Evolutionary conservation across 2,113 vertebrate species (phyloP).

Genomic region (Cheirogaleus medius): DNA sequence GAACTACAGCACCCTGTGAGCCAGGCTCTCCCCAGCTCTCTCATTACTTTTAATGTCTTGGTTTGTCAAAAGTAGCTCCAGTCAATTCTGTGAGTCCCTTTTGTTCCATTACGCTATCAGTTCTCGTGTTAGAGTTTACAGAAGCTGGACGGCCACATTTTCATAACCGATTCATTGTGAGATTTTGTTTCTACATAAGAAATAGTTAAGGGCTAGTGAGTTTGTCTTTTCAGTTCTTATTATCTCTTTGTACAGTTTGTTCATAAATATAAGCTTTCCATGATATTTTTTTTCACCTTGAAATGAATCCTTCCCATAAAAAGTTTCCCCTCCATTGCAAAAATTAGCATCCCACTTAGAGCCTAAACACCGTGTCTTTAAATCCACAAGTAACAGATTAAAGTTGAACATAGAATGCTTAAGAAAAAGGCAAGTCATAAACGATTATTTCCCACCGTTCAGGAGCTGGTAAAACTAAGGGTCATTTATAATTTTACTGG

Average conservation of each 20-base stretch:
- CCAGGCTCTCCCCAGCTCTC: not conserved
- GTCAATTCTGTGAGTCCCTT: not conserved
- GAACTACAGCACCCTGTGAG: not conserved
- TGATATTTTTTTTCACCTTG: not conserved
- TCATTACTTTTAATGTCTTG: not conserved
- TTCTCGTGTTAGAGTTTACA: not conserved
- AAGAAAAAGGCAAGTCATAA: not conserved
- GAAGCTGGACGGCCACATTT: not conserved
- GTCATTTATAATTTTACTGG: not conserved
- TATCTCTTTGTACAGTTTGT: not conserved
- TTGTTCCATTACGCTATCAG: no score
- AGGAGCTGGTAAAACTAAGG: not conserved
- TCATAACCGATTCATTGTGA: not conserved
- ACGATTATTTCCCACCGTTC: not conserved
- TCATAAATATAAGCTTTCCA: not conserved
- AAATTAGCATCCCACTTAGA: not conserved
- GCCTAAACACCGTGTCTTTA: not conserved
- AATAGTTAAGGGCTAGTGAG: not conserved
- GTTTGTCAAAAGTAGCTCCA: not conserved
- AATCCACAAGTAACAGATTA: not conserved
- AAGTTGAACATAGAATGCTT: not conserved
- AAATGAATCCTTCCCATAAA: not conserved
- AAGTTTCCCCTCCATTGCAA: not conserved
- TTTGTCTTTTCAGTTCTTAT: not conserved
- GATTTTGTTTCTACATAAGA: not conserved